These are phyloP conservation scores for Porites lutea DNA, from an alignment of 64 coral and sea anemone species.

Conservation along the genomic window DNA sequence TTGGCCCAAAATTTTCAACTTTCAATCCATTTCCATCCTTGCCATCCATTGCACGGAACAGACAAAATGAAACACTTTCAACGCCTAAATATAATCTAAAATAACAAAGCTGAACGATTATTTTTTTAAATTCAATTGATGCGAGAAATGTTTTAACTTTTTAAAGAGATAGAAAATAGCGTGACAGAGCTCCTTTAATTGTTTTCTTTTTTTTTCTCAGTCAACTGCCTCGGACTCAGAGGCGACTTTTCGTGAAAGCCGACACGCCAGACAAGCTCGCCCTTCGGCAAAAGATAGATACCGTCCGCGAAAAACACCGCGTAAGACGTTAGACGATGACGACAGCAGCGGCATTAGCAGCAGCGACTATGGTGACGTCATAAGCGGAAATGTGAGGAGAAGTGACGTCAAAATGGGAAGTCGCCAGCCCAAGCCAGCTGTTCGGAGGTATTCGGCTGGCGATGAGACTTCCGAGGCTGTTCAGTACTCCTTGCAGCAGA, in stretches of 20 bases:
- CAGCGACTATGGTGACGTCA: conserved; percentile 89
- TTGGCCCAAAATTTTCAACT: no score
- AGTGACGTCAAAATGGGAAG: conserved; percentile 45
- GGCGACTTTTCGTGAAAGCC: conserved; percentile 3
- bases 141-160: no score
- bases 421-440: conserved; percentile 17
- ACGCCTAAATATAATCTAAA: no score
- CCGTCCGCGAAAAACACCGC: conserved; percentile 64
- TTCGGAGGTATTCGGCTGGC: neutral
- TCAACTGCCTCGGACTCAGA: conserved; percentile 84
- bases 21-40: no score
- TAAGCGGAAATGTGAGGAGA: conserved; percentile 36
- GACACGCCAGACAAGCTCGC: conserved; percentile 4
- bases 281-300: conserved; percentile 17
- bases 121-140: no score
- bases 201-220: neutral
- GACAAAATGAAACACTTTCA: no score
- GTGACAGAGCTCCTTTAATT: neutral
- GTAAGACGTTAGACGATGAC: conserved; percentile 74
- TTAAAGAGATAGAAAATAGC: no score
- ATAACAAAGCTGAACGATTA: no score
- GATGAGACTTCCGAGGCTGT: conserved; percentile 58
- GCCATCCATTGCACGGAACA: no score
- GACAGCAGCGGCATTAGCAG: conserved; percentile 93
- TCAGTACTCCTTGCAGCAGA: conserved; percentile 76